phyloP scores from a whole-genome alignment of 2,797 vertebrate genomes.

The Galaxias olidus region DNA sequence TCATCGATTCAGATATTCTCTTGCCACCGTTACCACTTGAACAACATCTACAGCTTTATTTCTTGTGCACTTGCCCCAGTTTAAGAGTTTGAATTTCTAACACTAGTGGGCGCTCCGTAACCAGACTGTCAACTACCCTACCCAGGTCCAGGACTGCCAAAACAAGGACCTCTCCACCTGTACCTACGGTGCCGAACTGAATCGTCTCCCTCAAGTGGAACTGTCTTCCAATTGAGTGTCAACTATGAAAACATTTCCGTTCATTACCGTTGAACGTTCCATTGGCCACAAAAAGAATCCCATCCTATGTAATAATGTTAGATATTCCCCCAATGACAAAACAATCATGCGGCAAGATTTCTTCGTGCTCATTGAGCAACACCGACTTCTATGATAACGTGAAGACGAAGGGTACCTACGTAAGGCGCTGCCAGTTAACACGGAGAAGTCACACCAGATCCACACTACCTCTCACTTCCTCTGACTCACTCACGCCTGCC shows the following conservation, averaged over 20 bases:
- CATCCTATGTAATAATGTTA: not conserved
- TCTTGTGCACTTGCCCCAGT: too few relatives aligned
- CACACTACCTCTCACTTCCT: slow-evolving; percentile 59
- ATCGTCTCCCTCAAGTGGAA: not conserved
- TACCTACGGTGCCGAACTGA: not conserved
- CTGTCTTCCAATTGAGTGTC: not conserved
- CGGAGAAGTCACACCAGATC: slow-evolving; percentile 2
- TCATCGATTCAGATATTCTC: too few relatives aligned
- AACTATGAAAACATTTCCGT: not conserved
- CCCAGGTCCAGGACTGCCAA: not conserved
- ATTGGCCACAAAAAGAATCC: not conserved
- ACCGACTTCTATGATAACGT: slow-evolving; percentile 18
- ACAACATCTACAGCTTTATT: too few relatives aligned
- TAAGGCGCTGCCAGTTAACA: not conserved
- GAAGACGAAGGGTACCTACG: slow-evolving; percentile 39
- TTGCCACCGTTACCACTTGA: too few relatives aligned
- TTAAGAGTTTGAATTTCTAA: slow-evolving; percentile 26
- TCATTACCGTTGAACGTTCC: not conserved
- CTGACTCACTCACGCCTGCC: slow-evolving; percentile 50
- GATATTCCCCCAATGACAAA: not conserved
- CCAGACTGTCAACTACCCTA: slow-evolving; percentile 22
- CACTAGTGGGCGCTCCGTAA: slow-evolving; percentile 73
- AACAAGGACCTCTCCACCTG: slow-evolving; percentile 17
- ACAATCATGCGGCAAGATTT: too few relatives aligned
- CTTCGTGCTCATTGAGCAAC: not conserved